Evolutionary conservation across 2,888 invertebrate genomes (phyloP), one percentile per base, ranked within the genome.

Genomic region (Taphrorychus bicolor): DNA sequence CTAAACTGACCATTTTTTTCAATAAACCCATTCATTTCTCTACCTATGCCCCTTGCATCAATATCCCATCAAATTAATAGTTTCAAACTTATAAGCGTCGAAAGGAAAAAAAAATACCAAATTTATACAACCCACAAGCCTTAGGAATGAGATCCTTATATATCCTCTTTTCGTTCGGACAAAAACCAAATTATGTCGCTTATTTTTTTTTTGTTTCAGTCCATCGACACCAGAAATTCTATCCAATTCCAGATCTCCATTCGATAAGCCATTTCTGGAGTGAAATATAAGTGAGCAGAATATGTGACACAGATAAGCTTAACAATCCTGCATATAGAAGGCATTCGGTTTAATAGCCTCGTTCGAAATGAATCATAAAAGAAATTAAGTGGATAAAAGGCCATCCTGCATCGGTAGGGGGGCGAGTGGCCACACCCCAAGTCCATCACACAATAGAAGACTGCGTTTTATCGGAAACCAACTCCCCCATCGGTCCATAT

Each of bases 401-500:
- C 59, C 59, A 52, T 42, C 42, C 45, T 24, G 48, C 14, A 24
- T 60, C 42, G 45, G 42, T n/a, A 17, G 57, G 48, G 60, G 51
- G 58, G 22, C 9, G 57, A 57, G 16, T 68, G 42, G 70, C 68
- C 66, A 71, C 69, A 48, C 71, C 69, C 69, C 57, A 24, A 45
- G 79, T 79, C 80, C 79, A 75, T 73, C 76, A 74, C 74, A 76
- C 73, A 73, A 76, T 76, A 18, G 62, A 22, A 24, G 60, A 73
- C 72, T 72, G 66, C 58, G 68, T 61, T 70, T 67, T 73, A 74
- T 74, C 74, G 73, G 68, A 71, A 72, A 76, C 74, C 74, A 73
- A 75, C 76, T 77, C 79, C 78, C 80, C 79, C 78, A 73, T 73
- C 73, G 73, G 68, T 74, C 75, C 79, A 80, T 81, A 80, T 80